Conservation (phyloP, 1,140 invertebrate species). For the Drosophila subobscura region DNA sequence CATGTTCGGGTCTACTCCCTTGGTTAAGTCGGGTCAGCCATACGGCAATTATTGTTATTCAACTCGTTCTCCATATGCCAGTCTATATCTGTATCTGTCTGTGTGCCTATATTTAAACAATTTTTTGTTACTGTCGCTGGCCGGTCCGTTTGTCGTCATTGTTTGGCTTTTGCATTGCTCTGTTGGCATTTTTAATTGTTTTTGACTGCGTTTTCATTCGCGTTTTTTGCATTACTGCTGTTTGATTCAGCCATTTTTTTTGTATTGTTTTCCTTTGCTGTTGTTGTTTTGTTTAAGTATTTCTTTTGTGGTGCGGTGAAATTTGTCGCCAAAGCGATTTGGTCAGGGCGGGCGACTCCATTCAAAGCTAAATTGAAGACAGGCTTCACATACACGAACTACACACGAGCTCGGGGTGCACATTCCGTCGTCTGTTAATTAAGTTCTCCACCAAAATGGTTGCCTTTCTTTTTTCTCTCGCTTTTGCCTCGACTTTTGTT, state of each 20-base stretch:
- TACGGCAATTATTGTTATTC: conserved; percentile 44
- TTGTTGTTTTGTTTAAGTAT: conserved; percentile 48
- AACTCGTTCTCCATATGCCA: conserved; percentile 22
- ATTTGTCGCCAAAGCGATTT: conserved; percentile 49
- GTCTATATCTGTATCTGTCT: conserved; percentile 21
- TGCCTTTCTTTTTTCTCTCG: conserved; percentile 53
- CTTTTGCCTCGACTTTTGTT: conserved; percentile 59
- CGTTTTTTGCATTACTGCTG: conserved; percentile 10
- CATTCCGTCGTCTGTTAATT: conserved; percentile 47
- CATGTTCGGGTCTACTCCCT: conserved; percentile 29
- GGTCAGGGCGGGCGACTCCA: background rate
- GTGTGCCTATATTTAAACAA: conserved; percentile 28
- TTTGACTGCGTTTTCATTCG: conserved; percentile 45
- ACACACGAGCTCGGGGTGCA: background rate
- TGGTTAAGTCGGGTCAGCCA: conserved; percentile 14
- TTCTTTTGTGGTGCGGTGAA: conserved; percentile 47
- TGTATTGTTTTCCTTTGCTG: conserved; percentile 4
- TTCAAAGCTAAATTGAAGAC: conserved; percentile 43
- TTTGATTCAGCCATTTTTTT: conserved; percentile 28
- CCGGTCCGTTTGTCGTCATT: conserved; percentile 38
- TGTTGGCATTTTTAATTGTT: conserved; percentile 78
- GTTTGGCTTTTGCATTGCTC: conserved; percentile 72
- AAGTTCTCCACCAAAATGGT: conserved; percentile 45
- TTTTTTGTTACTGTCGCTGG: conserved; percentile 25
- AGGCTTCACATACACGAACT: conserved; percentile 1